These are phyloP conservation scores for Enteromius afrohamiltoni DNA, from an alignment of 2,797 vertebrate species.

Conservation along the genomic window DNA sequence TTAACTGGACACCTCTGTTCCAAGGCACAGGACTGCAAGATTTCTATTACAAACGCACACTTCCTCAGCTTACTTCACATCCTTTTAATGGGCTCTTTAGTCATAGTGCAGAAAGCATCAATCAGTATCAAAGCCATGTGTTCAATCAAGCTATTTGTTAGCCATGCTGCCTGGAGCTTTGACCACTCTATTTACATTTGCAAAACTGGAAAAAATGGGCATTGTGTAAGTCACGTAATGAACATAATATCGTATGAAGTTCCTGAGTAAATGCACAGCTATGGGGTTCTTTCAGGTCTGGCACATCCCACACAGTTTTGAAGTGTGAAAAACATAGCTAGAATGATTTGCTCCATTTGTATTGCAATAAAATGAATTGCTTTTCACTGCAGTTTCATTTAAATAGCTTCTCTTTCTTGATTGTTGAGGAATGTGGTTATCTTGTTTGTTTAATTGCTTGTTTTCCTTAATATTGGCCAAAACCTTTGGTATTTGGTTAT, in stretches of 20 bases:
- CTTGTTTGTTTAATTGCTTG: background rate
- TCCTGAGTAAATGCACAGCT: background rate
- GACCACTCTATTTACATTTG: background rate
- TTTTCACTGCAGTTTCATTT: background rate
- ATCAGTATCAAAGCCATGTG: background rate
- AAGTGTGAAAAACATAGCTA: background rate
- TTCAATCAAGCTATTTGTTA: background rate
- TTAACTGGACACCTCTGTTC: conserved; percentile 70
- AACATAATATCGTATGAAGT: conserved; percentile 2
- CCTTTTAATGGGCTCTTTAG: background rate
- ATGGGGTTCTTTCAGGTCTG: background rate
- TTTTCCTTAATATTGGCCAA: background rate
- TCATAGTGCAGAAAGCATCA: conserved; percentile 13
- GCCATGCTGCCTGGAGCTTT: background rate
- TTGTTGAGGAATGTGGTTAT: background rate
- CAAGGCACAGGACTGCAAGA: conserved; percentile 7
- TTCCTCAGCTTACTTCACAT: conserved; percentile 13
- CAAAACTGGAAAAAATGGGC: background rate
- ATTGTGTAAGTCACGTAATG: background rate
- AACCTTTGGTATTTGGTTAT: background rate
- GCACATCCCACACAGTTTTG: background rate
- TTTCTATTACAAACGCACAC: conserved; percentile 17
- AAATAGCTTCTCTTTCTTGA: background rate
- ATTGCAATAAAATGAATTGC: background rate
- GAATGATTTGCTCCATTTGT: background rate